These are phyloP conservation scores for Drosophila tropicalis DNA, from an alignment of 1,140 invertebrate genomes.

Conservation along the genomic window DNA sequence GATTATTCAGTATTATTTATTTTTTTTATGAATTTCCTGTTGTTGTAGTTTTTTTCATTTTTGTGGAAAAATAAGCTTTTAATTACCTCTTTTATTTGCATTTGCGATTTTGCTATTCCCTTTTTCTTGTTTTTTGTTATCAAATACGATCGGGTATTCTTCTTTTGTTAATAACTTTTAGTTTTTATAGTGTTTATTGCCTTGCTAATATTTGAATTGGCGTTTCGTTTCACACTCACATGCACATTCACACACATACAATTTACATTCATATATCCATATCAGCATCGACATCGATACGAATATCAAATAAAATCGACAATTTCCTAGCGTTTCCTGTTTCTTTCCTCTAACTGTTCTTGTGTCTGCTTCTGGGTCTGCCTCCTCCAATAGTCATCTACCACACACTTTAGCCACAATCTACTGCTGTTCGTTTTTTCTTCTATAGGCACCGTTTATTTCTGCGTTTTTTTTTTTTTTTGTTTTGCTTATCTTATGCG, in stretches of 20 bases:
- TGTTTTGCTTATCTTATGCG: constrained; percentile 54
- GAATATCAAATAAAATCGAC: constrained; percentile 8
- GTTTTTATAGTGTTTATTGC: constrained; percentile 37
- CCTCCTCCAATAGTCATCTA: constrained; percentile 1
- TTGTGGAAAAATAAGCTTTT: constrained; percentile 3
- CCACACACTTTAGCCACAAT: constrained; percentile 3
- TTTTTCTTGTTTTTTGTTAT: neutral
- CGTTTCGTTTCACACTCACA: constrained; percentile 15
- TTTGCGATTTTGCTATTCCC: constrained; percentile 16
- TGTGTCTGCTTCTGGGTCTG: neutral
- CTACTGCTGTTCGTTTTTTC: neutral
- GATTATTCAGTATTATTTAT: neutral
- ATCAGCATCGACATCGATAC: neutral
- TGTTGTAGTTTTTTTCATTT: neutral
- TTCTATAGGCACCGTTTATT: constrained; percentile 24
- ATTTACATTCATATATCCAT: neutral
- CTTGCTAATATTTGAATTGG: constrained; percentile 52
- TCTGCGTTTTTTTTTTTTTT: constrained; percentile 22
- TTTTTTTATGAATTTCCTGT: neutral
- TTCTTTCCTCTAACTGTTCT: neutral
- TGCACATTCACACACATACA: neutral
- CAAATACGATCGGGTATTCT: neutral
- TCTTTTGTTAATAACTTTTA: constrained; percentile 30
- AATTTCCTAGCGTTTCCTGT: constrained; percentile 5
- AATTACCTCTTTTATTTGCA: constrained; percentile 1